Evolutionary conservation across 1,140 invertebrate genomes (phyloP), one percentile per base, ranked within the genome.

Genomic region (Hyphantria cunea): DNA sequence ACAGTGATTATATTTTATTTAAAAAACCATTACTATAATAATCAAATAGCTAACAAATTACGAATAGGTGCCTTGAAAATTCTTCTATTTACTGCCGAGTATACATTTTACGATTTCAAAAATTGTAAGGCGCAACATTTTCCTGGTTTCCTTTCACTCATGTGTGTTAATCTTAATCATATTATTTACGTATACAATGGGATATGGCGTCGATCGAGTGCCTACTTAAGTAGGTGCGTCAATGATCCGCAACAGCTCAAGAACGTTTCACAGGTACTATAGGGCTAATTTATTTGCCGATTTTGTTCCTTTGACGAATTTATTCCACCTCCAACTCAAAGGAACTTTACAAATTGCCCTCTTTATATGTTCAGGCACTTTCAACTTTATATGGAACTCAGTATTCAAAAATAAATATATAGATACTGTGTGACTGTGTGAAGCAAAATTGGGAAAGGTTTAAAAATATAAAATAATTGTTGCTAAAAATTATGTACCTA

Each of bases 261-360:
- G n/a, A 34, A 13, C 42, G 41, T 14, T 17, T 56, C 44, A 17
- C n/a, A 56, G 31, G 44, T 34, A 48, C 31, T 14, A 47, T 14
- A 0, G 8, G 14, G 15, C 45, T 59, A 49, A 41, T 59, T 59
- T 59, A 59, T 59, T 59, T 49, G 45, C 55, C 13, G 15, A 59
- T 33, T 15, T 49, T 15, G 34, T 5, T 45, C 41, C 54, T 59
- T 59, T 49, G 55, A 59, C 55, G 55, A 49, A 49, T 59, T 59
- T 49, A 49, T 59, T 59, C 34, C 45, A 8, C 42, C 25, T 50
- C 33, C 13, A 39, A 50, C 51, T 51, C 13, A 39, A 49, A 51
- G 37, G 37, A 51, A 49, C 31, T 41, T 49, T 59, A 48, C 39
- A 49, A 49, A 59, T 59, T 49, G 47, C 47, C 25, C 14, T n/a